These are phyloP conservation scores for Oxytorus armatus DNA, from an alignment of 2,888 invertebrate species.

Conservation along the genomic window DNA sequence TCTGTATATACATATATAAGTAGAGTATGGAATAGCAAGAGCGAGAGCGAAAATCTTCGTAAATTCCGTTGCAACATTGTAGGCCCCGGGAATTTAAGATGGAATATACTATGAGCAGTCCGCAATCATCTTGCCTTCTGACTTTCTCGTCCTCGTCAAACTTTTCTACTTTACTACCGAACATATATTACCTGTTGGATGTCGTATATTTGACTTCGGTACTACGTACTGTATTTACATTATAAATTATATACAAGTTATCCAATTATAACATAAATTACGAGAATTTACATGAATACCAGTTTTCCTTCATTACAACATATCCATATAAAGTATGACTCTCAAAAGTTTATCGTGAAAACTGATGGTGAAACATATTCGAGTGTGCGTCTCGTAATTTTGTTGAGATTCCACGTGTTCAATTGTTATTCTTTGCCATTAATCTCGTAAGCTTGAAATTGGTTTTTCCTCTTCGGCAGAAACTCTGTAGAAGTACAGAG, in stretches of 20 bases:
- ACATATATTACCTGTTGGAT: conserved; percentile 29
- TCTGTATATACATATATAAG: no score
- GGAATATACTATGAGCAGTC: conserved; percentile 31
- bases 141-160: conserved; percentile 29
- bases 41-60: no score
- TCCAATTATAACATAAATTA: conserved; percentile 1
- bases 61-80: conserved; percentile 12
- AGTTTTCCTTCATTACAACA: background rate
- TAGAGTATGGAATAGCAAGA: no score
- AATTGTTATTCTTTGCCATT: background rate
- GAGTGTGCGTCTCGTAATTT: background rate
- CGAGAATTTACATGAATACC: background rate
- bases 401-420: background rate
- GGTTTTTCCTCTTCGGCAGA: background rate
- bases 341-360: background rate
- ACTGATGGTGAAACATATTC: background rate
- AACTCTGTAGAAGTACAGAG: no score
- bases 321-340: background rate
- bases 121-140: conserved; percentile 36
- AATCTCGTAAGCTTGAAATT: background rate
- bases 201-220: conserved; percentile 23
- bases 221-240: conserved; percentile 35
- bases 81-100: background rate
- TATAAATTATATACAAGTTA: conserved; percentile 4
- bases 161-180: conserved; percentile 11